Percentiles rank a stretch among this genome's conserved stretches.
These are phyloP conservation scores for Amphipoea lucens DNA, from an alignment of 2,888 invertebrate genomes.

Conservation along the genomic window DNA sequence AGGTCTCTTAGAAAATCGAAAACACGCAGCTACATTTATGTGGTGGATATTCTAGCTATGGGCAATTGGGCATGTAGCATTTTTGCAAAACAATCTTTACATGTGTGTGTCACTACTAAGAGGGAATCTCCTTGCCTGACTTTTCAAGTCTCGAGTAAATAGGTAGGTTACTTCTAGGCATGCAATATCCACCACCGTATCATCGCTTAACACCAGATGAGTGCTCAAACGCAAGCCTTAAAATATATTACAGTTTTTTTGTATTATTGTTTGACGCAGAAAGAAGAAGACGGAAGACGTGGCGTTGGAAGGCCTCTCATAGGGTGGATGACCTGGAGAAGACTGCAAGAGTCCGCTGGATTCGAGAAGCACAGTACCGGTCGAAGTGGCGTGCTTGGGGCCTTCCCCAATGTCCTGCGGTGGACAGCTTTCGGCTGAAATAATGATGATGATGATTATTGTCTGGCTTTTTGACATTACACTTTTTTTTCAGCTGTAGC, in stretches of 20 bases:
- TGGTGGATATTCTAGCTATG: neutral
- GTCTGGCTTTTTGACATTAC: too few relatives aligned
- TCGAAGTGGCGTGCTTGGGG: too few relatives aligned
- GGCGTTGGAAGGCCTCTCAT: too few relatives aligned
- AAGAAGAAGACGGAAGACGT: too few relatives aligned
- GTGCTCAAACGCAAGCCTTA: neutral
- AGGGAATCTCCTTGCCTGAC: neutral
- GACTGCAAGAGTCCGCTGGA: too few relatives aligned
- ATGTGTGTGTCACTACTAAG: neutral
- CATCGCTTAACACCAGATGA: neutral
- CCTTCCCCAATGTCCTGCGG: too few relatives aligned
- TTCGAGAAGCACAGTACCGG: too few relatives aligned
- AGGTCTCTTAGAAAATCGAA: neutral
- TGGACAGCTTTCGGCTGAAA: too few relatives aligned
- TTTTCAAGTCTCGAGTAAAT: neutral
- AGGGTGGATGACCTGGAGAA: too few relatives aligned
- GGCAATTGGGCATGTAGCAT: neutral
- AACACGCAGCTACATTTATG: neutral
- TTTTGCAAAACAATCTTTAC: neutral
- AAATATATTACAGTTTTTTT: neutral
- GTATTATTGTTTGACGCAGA: too few relatives aligned
- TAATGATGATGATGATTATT: too few relatives aligned
- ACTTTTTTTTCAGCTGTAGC: too few relatives aligned
- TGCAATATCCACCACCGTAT: neutral
- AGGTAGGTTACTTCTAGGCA: neutral